Conservation (phyloP, 1,140 invertebrate genomes). For the Linepithema humile region DNA sequence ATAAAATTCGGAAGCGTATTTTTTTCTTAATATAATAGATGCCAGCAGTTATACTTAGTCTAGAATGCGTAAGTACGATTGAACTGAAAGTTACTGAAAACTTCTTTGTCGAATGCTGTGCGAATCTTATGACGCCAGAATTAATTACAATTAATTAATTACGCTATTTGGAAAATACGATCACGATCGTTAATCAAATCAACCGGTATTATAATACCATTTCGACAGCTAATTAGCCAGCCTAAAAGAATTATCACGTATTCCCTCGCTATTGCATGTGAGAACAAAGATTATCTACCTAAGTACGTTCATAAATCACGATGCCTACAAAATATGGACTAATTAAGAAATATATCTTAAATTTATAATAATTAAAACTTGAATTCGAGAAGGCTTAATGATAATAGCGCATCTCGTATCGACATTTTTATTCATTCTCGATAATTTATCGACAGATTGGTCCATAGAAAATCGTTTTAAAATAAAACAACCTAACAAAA, state of each 20-base stretch:
- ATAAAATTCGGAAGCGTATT: slow-evolving; percentile 12
- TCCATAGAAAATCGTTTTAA: neutral
- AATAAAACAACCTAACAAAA: slow-evolving; percentile 9
- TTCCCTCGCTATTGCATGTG: neutral
- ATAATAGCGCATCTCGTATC: neutral
- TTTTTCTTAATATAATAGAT: slow-evolving; percentile 8
- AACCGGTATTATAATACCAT: neutral
- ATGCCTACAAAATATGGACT: slow-evolving; percentile 4
- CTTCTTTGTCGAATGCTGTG: neutral
- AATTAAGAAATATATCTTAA: slow-evolving; percentile 24
- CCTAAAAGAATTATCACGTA: slow-evolving; percentile 5
- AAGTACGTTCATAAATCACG: slow-evolving; percentile 35
- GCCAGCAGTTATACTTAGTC: neutral
- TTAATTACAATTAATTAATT: neutral
- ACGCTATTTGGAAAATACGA: neutral
- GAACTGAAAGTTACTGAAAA: neutral
- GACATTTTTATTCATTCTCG: neutral
- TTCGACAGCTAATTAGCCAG: neutral
- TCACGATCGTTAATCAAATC: neutral
- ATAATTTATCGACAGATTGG: neutral
- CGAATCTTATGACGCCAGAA: neutral
- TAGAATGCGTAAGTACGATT: neutral
- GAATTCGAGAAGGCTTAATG: neutral
- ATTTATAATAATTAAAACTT: slow-evolving; percentile 27
- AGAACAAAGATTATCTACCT: slow-evolving; percentile 3